Conservation (phyloP, 2,113 vertebrate genomes). For the Mixornis gularis region DNA sequence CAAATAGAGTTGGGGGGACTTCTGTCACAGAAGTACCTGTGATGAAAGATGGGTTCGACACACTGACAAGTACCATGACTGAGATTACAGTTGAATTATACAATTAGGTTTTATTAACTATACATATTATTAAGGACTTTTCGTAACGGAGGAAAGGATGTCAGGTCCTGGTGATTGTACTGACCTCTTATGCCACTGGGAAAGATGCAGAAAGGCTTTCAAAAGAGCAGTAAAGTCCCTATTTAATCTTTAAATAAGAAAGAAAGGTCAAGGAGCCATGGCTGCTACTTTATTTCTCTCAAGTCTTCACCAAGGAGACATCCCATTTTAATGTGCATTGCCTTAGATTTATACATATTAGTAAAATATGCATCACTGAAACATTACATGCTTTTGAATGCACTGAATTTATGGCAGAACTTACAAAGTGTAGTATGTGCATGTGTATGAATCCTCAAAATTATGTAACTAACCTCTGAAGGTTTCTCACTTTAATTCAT, state of each 20-base stretch:
- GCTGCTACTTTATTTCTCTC: conserved; percentile 27
- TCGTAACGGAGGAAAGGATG: conserved; percentile 2
- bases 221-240: conserved; percentile 27
- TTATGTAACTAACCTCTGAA: background rate
- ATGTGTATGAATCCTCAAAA: background rate
- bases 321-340: background rate
- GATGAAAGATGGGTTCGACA: conserved; percentile 16
- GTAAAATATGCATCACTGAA: background rate
- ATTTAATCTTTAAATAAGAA: conserved; percentile 48
- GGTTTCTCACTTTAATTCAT: background rate
- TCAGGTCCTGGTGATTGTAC: conserved; percentile 17
- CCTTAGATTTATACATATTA: background rate
- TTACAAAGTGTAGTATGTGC: background rate
- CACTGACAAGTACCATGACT: background rate
- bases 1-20: background rate
- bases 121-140: conserved; percentile 35
- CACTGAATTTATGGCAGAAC: background rate
- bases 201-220: conserved; percentile 26
- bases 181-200: conserved; percentile 32
- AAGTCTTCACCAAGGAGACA: conserved; percentile 5
- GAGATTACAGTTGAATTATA: conserved; percentile 19
- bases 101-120: conserved; percentile 43
- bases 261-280: conserved; percentile 7
- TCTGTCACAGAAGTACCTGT: background rate
- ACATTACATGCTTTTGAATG: background rate